These are phyloP conservation scores for Eristalis tenax DNA, from an alignment of 2,888 invertebrate species.

Conservation along the genomic window DNA sequence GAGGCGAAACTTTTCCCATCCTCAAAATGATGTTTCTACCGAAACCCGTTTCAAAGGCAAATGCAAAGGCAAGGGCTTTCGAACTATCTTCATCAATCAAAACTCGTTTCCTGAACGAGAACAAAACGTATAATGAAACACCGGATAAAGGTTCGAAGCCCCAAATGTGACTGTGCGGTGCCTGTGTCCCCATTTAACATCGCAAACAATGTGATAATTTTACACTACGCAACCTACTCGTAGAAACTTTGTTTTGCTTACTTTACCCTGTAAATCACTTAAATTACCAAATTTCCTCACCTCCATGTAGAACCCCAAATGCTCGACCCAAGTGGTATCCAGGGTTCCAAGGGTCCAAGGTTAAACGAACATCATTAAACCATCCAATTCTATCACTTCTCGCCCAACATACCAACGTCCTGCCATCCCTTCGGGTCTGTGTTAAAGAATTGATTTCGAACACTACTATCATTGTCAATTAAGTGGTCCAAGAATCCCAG, in stretches of 20 bases:
- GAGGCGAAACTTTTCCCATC: background rate
- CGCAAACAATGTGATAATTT: conserved; percentile 63
- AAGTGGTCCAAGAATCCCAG: conserved; percentile 59
- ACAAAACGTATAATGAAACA: background rate
- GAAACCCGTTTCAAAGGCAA: conserved; percentile 5
- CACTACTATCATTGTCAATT: conserved; percentile 69
- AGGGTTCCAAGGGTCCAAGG: conserved; percentile 37
- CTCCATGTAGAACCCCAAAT: conserved; percentile 28
- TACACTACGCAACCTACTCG: conserved; percentile 39
- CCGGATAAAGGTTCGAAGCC: conserved; percentile 5
- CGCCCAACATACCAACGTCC: conserved; percentile 20
- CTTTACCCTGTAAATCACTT: conserved; percentile 60
- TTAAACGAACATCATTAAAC: conserved; percentile 69
- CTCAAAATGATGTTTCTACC: conserved; percentile 28
- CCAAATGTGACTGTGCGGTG: conserved; percentile 3
- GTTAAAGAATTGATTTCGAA: conserved; percentile 67
- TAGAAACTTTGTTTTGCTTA: conserved; percentile 33
- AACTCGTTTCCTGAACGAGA: conserved; percentile 3
- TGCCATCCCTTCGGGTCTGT: conserved; percentile 20
- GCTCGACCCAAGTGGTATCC: conserved; percentile 3
- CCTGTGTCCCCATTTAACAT: conserved; percentile 35
- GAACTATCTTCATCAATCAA: conserved; percentile 63
- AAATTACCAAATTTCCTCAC: conserved; percentile 62
- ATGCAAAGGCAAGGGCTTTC: conserved; percentile 31
- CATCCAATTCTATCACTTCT: conserved; percentile 67